Conservation (phyloP, 1,140 invertebrate species). For the Heliconius hermathena region DNA sequence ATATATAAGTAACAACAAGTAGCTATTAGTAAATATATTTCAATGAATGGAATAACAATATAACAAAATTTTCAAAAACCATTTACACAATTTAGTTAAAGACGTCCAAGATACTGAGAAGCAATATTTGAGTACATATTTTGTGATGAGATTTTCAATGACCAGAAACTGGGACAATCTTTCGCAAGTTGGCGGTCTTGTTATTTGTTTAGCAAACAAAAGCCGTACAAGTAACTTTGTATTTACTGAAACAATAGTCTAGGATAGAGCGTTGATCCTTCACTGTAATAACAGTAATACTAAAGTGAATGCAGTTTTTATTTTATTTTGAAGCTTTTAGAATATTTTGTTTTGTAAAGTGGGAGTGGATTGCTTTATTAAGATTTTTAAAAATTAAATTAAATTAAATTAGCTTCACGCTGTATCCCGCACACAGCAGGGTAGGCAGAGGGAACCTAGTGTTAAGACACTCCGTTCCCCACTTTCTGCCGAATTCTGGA, state of each 20-base stretch:
- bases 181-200: not conserved
- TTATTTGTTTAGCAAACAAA: conserved; percentile 14
- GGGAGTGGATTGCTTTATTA: not conserved
- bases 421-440: too few relatives aligned
- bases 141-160: not conserved
- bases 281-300: not conserved
- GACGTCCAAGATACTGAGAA: not conserved
- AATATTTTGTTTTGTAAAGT: conserved; percentile 6
- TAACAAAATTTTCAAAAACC: not conserved
- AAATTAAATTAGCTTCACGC: too few relatives aligned
- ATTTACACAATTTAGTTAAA: not conserved
- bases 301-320: conserved; percentile 10
- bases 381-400: too few relatives aligned
- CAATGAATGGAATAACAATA: not conserved
- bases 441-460: too few relatives aligned
- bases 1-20: not conserved
- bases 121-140: not conserved
- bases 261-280: conserved; percentile 8
- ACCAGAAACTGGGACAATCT: conserved; percentile 1
- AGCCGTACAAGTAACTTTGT: conserved; percentile 10
- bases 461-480: too few relatives aligned
- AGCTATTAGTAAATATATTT: not conserved
- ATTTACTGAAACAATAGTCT: conserved; percentile 8
- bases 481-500: too few relatives aligned
- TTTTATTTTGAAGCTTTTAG: not conserved